A percentile compares a stretch with the other conserved stretches of the same genome.
Conservation (phyloP, 2,113 vertebrate genomes). For the Zingel zingel region DNA sequence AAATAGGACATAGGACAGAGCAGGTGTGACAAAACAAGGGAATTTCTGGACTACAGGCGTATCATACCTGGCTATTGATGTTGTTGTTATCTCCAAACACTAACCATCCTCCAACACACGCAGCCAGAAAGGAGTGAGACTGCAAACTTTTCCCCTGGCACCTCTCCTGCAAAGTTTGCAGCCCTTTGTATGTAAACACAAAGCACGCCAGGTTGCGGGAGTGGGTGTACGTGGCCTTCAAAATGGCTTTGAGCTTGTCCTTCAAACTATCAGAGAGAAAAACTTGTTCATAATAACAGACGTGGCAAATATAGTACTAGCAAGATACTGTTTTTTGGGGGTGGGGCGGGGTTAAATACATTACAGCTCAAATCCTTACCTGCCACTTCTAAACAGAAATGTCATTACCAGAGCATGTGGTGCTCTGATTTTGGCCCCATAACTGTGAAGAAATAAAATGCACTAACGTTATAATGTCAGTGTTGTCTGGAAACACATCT, state of each 20-base stretch:
- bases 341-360: neutral
- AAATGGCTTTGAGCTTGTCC: conserved; percentile 91
- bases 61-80: conserved; percentile 95
- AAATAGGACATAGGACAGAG: neutral
- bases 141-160: conserved; percentile 89
- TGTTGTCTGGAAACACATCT: neutral
- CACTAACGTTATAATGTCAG: neutral
- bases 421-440: conserved; percentile 95
- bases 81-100: conserved; percentile 93
- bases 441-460: conserved; percentile 80
- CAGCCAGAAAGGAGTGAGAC: conserved; percentile 93
- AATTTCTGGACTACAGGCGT: neutral
- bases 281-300: neutral
- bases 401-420: conserved; percentile 98
- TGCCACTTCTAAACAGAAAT: conserved; percentile 95
- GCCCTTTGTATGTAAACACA: conserved; percentile 94
- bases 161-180: conserved; percentile 87
- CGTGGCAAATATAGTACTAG: no score
- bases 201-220: conserved; percentile 94
- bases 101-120: conserved; percentile 91
- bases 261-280: conserved; percentile 82
- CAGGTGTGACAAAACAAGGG: neutral
- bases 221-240: conserved; percentile 92
- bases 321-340: no score
- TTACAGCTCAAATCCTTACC: conserved; percentile 79